A percentile compares a stretch with the other conserved stretches of the same genome.
Conservation (phyloP, 2,113 vertebrate species). For the Trachemys scripta region DNA sequence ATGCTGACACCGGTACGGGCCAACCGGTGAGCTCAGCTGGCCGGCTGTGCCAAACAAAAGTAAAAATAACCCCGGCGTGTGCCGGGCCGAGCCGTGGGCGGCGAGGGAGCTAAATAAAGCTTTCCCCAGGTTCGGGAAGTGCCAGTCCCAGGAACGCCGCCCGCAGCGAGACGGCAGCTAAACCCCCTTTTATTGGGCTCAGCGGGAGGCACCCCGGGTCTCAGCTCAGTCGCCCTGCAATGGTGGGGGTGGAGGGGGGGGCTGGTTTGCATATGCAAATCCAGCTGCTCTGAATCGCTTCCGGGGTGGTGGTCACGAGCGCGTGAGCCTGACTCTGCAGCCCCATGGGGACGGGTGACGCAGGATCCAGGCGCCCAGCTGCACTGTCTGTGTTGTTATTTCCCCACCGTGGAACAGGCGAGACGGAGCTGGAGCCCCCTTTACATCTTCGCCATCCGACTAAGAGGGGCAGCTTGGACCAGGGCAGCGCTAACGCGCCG, state of each 20-base stretch:
- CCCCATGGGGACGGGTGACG: no score
- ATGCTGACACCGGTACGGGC: background rate
- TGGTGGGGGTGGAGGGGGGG: background rate
- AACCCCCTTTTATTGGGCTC: background rate
- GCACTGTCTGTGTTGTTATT: no score
- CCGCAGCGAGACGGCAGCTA: conserved; percentile 48
- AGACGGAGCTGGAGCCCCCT: no score
- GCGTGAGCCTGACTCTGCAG: no score
- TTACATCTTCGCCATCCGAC: no score
- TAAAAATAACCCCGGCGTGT: conserved; percentile 69
- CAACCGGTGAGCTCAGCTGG: background rate
- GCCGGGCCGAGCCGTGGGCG: background rate
- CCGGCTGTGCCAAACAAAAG: conserved; percentile 50
- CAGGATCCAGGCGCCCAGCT: no score
- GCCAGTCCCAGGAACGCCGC: conserved; percentile 36
- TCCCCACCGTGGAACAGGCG: no score
- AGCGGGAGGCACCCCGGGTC: background rate
- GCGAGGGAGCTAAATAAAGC: conserved; percentile 66
- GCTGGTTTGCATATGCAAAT: background rate
- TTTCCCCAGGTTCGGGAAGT: conserved; percentile 63
- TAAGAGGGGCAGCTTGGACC: no score
- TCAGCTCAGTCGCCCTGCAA: background rate
- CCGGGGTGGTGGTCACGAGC: no score
- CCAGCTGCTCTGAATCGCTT: background rate
- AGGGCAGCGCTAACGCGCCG: no score